Percentiles rank a stretch among this genome's conserved stretches.
Conservation (phyloP, 92 coral and sea anemone genomes). For the Porites divaricata region DNA sequence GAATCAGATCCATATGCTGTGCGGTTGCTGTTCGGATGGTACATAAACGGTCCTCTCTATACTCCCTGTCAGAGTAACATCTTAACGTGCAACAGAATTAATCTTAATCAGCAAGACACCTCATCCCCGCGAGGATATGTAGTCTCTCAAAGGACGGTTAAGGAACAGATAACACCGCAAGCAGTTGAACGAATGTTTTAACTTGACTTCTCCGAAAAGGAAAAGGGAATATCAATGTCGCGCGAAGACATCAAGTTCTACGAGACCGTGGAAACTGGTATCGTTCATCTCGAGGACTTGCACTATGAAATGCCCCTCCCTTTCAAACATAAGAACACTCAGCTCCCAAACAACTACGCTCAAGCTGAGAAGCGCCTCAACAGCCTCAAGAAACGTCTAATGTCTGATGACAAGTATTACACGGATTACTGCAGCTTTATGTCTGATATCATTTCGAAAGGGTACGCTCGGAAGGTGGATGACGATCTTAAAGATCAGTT, state of each 20-base stretch:
- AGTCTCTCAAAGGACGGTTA: constrained; percentile 29
- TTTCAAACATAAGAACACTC: constrained; percentile 34
- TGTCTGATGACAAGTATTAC: constrained; percentile 35
- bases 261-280: constrained; percentile 52
- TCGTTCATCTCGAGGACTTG: constrained; percentile 49
- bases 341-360: constrained; percentile 54
- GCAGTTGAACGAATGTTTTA: constrained; percentile 21
- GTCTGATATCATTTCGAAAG: constrained; percentile 48
- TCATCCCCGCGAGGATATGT: constrained; percentile 31
- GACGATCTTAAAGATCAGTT: not conserved
- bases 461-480: constrained; percentile 46
- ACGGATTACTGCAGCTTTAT: constrained; percentile 57
- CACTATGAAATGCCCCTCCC: constrained; percentile 73
- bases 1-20: too few relatives aligned
- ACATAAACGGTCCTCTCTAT: too few relatives aligned
- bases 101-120: not conserved
- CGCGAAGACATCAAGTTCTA: constrained; percentile 42
- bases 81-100: too few relatives aligned
- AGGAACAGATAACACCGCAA: constrained; percentile 42
- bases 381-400: constrained; percentile 51
- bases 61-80: too few relatives aligned
- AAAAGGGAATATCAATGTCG: constrained; percentile 54
- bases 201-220: constrained; percentile 48
- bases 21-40: too few relatives aligned
- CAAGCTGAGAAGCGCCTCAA: constrained; percentile 58